A percentile compares a stretch with the other conserved stretches of the same genome.
phyloP scores from a whole-genome alignment of 2,113 vertebrate genomes.

The Chaenocephalus aceratus region DNA sequence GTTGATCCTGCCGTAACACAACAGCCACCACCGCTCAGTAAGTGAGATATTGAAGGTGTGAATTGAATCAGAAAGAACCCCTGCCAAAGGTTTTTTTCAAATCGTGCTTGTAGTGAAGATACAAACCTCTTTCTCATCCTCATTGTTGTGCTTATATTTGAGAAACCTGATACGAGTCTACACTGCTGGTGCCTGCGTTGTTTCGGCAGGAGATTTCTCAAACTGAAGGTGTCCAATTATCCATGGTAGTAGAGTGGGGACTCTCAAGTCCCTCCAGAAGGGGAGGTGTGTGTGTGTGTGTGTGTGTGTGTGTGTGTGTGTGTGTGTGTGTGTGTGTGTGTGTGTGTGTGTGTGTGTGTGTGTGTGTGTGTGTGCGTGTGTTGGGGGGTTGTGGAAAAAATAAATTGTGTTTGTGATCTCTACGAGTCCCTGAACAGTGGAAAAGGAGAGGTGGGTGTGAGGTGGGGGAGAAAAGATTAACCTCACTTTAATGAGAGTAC shows the following conservation, averaged over 20 bases:
- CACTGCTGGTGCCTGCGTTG: conserved; percentile 47
- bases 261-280: conserved; percentile 65
- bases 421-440: conserved; percentile 63
- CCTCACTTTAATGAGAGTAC: conserved; percentile 74
- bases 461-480: conserved; percentile 56
- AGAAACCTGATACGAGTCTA: conserved; percentile 65
- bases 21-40: conserved; percentile 36
- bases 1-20: conserved; percentile 39
- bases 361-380: conserved; percentile 34
- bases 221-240: conserved; percentile 84
- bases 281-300: conserved; percentile 38
- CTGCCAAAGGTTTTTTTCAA: conserved; percentile 46
- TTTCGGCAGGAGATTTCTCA: conserved; percentile 69
- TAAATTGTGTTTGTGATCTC: conserved; percentile 81
- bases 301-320: background rate
- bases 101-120: conserved; percentile 42
- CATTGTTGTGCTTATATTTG: conserved; percentile 55
- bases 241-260: conserved; percentile 63
- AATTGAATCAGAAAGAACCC: conserved; percentile 49
- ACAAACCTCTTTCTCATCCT: conserved; percentile 33
- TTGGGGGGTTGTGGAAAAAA: conserved; percentile 63
- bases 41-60: conserved; percentile 46
- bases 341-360: background rate
- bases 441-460: conserved; percentile 24
- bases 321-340: too few relatives aligned